Base-by-base conservation (phyloP, 2,797 vertebrate genomes). In the Fistularia commersonii region DNA sequence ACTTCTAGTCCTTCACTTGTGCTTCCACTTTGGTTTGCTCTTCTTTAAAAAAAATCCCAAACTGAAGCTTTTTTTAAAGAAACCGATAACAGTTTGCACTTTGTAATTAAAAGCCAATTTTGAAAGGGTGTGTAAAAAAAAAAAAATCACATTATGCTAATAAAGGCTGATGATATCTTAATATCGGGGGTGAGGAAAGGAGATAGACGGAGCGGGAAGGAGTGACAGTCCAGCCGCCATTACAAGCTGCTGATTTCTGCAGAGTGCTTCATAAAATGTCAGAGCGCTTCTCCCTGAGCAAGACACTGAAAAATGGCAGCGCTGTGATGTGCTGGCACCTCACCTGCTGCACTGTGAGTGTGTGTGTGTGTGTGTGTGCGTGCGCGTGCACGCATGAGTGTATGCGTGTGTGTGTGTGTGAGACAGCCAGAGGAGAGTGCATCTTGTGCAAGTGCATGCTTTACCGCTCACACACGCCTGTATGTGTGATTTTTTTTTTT, bases 201-300 rank as follows among this genome's bases (percentile, higher is more conserved):
- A 77, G 76, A 81, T 74, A 72, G 73, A 76, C 77, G 2, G 69
- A 70, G 81, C 74, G 70, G 73, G 58, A 76, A 77, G 79, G 83
- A 88, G 84, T 87, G 83, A 86, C 87, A 84, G 80, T 86, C 85
- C 83, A 82, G 89, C 88, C 90, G 89, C 90, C 89, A 91, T 91
- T 91, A 90, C 88, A 88, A 87, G 87, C 85, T 84, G 80, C 85
- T 89, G 82, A 86, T 86, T 87, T 87, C 86, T 85, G 83, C 83
- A 84, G 82, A 88, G 87, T 87, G 84, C 85, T 88, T 89, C 86
- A 89, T 90, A 89, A 91, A 91, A 91, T 91, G 90, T 91, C 90
- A 91, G 89, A 89, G 87, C 84, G 82, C 85, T 87, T 90, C 88
- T 90, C 90, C 89, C 89, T 87, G 86, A 87, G 89, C 87, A 84